Evolutionary conservation across 2,888 invertebrate species (phyloP).

Genomic region (Drosophila merina): DNA sequence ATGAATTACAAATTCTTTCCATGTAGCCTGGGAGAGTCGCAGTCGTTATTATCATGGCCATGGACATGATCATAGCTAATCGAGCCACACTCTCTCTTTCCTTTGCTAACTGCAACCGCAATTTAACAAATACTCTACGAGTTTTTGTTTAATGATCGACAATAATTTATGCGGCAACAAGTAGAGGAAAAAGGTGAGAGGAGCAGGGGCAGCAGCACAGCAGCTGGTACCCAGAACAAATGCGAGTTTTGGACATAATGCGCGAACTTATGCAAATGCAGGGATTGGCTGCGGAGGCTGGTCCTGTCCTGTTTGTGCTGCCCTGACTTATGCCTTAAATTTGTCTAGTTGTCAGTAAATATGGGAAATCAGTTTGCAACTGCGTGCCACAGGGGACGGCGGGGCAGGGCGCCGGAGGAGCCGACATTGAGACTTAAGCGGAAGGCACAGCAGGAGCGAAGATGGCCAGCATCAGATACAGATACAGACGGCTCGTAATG

Average conservation of each 20-base stretch:
- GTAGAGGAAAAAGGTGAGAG: conserved; percentile 4
- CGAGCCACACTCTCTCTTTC: conserved; percentile 71
- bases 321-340: conserved; percentile 84
- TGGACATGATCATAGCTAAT: conserved; percentile 53
- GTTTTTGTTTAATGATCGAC: conserved; percentile 71
- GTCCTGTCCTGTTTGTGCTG: conserved; percentile 51
- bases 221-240: conserved; percentile 70
- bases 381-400: conserved; percentile 66
- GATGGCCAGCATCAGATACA: conserved; percentile 82
- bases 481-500: conserved; percentile 70
- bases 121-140: conserved; percentile 61
- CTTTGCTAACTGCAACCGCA: conserved; percentile 70
- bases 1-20: neutral
- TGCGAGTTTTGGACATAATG: conserved; percentile 80
- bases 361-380: conserved; percentile 83
- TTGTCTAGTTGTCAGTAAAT: conserved; percentile 84
- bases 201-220: conserved; percentile 9
- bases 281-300: conserved; percentile 54
- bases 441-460: conserved; percentile 82
- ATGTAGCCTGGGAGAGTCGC: conserved; percentile 16
- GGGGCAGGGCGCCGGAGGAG: conserved; percentile 48
- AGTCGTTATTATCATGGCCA: conserved; percentile 25
- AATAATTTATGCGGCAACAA: conserved; percentile 68
- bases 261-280: conserved; percentile 80
- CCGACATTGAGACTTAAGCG: conserved; percentile 77